phyloP scores from a whole-genome alignment of 2,797 vertebrate genomes.

The Heliangelus exortis region DNA sequence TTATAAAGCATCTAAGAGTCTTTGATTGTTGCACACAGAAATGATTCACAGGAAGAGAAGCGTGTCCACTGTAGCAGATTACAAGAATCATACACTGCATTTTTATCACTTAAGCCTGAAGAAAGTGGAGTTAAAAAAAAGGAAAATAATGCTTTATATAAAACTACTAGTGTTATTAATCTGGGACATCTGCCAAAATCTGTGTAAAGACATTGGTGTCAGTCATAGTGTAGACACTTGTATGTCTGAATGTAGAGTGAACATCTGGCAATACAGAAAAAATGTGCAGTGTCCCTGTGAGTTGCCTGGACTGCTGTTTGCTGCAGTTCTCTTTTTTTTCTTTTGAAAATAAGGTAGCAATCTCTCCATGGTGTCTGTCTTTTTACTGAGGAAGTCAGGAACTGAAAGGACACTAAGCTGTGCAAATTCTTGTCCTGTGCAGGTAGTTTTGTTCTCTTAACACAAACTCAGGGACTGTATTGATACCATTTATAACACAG shows the following conservation, averaged over 20 bases:
- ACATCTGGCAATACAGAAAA: background rate
- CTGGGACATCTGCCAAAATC: background rate
- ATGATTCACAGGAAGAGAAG: background rate
- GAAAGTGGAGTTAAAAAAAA: background rate
- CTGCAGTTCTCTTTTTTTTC: background rate
- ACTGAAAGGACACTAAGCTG: background rate
- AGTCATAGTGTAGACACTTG: background rate
- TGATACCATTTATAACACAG: background rate
- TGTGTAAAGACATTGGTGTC: background rate
- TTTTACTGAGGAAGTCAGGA: background rate
- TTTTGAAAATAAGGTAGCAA: background rate
- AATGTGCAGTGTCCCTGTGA: background rate
- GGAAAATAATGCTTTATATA: background rate
- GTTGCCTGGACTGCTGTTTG: background rate
- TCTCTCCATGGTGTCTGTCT: background rate
- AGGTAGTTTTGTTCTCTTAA: background rate
- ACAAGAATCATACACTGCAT: background rate
- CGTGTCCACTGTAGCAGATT: background rate
- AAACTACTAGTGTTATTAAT: background rate
- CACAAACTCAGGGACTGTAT: background rate
- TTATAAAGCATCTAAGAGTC: background rate
- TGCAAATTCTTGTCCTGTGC: background rate
- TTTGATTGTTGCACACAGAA: background rate
- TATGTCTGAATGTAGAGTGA: background rate
- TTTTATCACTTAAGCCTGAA: background rate